These are phyloP conservation scores for Malacoraja senta DNA, from an alignment of 2,797 vertebrate genomes.

Conservation along the genomic window DNA sequence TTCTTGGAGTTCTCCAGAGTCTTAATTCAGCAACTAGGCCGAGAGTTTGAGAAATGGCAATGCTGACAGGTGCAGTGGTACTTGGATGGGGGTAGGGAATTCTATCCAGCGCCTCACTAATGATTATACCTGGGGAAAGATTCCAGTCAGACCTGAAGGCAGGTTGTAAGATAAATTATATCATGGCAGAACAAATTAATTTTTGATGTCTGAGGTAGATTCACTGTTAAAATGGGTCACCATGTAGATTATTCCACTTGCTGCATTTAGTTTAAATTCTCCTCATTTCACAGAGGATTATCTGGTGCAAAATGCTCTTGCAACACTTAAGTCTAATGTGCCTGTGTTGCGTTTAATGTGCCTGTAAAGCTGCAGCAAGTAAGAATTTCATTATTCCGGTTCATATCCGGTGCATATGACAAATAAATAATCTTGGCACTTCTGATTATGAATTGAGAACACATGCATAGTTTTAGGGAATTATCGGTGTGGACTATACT, in stretches of 20 bases:
- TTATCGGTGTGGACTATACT: neutral
- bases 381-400: too few species aligned
- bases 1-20: constrained; percentile 4
- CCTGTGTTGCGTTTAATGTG: too few species aligned
- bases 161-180: constrained; percentile 25
- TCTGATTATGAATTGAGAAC: neutral
- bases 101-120: neutral
- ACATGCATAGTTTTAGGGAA: neutral
- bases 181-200: constrained; percentile 28
- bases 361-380: too few species aligned
- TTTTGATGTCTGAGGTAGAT: constrained; percentile 25
- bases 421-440: too few species aligned
- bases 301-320: constrained; percentile 1
- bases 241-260: constrained; percentile 25
- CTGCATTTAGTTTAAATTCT: constrained; percentile 15
- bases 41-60: constrained; percentile 18
- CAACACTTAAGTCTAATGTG: neutral
- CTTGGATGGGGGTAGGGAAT: neutral
- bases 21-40: constrained; percentile 29
- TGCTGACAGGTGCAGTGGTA: constrained; percentile 16
- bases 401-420: too few species aligned
- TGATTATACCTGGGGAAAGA: constrained; percentile 29
- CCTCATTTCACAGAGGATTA: constrained; percentile 19
- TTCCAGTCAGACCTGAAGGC: constrained; percentile 28
- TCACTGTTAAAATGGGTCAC: constrained; percentile 33